A percentile compares a stretch with the other conserved stretches of the same genome.
These are phyloP conservation scores for Otus sunia DNA, from an alignment of 2,113 vertebrate genomes.

Conservation along the genomic window DNA sequence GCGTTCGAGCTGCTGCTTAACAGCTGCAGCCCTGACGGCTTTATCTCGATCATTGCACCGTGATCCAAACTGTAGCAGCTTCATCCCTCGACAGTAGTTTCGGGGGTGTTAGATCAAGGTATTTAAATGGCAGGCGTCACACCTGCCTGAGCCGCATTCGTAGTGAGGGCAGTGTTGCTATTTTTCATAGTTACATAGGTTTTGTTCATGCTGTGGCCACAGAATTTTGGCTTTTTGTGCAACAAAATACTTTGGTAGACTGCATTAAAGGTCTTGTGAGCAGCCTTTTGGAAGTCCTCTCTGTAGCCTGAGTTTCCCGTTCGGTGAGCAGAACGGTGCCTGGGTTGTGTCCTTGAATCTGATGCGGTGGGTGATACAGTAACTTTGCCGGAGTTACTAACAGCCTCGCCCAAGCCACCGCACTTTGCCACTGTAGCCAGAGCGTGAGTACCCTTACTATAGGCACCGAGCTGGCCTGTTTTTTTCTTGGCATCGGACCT, in stretches of 20 bases:
- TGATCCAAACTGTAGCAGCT: accelerated
- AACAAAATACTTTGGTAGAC: too few relatives aligned
- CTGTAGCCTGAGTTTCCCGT: accelerated
- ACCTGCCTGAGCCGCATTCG: too few relatives aligned
- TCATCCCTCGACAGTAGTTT: accelerated
- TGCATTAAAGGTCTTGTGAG: background rate
- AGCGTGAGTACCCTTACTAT: accelerated
- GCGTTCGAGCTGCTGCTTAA: accelerated
- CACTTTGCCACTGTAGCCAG: accelerated
- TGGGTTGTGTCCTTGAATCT: background rate
- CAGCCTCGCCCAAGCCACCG: accelerated
- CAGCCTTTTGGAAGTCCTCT: background rate
- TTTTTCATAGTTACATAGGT: accelerated
- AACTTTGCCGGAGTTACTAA: accelerated
- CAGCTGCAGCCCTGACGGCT: background rate
- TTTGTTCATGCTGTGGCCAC: accelerated
- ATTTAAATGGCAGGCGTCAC: accelerated
- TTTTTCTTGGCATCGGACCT: accelerated
- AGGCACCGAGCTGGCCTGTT: accelerated
- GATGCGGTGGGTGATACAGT: accelerated
- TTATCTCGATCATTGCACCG: accelerated
- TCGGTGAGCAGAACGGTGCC: accelerated
- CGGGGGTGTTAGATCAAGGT: background rate
- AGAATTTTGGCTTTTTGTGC: accelerated
- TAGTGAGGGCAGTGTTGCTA: accelerated